Evolutionary conservation across 2,113 vertebrate genomes (phyloP), one percentile per base, ranked within the genome.

Genomic region (Gavia stellata): DNA sequence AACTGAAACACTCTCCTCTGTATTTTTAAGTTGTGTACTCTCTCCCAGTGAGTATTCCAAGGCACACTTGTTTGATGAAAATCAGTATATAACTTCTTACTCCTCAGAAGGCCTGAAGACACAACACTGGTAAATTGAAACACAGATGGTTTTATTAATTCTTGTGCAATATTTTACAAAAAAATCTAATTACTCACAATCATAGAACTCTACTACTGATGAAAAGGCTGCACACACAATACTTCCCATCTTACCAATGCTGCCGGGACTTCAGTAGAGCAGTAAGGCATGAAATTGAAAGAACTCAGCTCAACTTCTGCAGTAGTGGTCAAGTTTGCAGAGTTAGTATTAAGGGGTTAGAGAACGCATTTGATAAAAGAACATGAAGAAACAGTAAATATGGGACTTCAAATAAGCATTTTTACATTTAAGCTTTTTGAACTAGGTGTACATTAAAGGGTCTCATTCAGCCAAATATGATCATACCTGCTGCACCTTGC

Each of bases 111-210:
- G 78, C 79, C 93, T 47, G 49, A 95, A 82, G 78, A 91, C 61
- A 75, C n/a, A 95, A 81, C 58, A 62, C 12, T 56, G 34, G 40
- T 88, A 85, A 79, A 85, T 4, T 78, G 89, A 79, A 93, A 91
- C 34, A 49, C 34, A 66, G 42, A 86, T 49, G 40, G 53, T n/a
- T 96, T 85, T 96, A 94, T 95, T 93, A 87, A 74, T 95, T 84
- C 44, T 75, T 82, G 38, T 33, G 45, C 49, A 75, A 38, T 80
- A 85, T 82, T 94, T 90, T 79, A 67, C 17, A 19, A 80, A 53
- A 63, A 80, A 74, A 77, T 42, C 65, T 79, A 67, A 78, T 95
- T 94, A 65, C 72, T 93, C 38, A 74, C 42, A 84, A 31, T 49
- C 66, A 36, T 7, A 14, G 77, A 96, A 56, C 26, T 14, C 42